These are phyloP conservation scores for Papilio dardanus DNA, from an alignment of 1,140 invertebrate species.

Conservation along the genomic window DNA sequence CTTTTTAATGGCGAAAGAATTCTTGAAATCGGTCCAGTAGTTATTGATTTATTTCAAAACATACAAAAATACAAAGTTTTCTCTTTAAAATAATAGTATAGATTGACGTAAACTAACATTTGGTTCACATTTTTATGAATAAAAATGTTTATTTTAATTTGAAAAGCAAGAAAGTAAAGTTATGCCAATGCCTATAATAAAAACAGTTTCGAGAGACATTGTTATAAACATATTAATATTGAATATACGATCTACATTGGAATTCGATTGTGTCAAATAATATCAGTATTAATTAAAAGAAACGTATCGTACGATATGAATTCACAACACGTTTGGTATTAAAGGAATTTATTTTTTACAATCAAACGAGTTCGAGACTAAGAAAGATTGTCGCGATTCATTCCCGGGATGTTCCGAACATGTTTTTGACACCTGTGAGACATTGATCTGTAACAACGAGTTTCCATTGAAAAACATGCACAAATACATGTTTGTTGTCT, in stretches of 20 bases:
- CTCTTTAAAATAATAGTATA: too few species aligned
- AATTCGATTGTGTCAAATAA: conserved; percentile 3
- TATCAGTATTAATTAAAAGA: background rate
- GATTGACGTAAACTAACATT: too few species aligned
- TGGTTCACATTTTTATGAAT: too few species aligned
- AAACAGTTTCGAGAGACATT: background rate
- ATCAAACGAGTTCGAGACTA: background rate
- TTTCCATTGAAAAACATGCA: background rate
- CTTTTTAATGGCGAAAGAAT: too few species aligned
- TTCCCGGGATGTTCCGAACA: background rate
- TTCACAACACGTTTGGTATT: background rate
- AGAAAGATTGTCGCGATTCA: background rate
- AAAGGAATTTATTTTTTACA: background rate
- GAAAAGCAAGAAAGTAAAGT: too few species aligned
- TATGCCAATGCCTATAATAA: background rate
- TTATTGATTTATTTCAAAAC: too few species aligned
- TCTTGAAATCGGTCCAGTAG: too few species aligned
- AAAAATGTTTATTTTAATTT: too few species aligned
- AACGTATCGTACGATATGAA: background rate
- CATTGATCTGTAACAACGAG: background rate
- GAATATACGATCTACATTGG: background rate
- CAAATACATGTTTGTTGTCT: too few species aligned
- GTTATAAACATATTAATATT: background rate
- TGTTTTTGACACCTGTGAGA: conserved; percentile 3
- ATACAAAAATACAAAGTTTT: too few species aligned